Conservation (phyloP, 2,888 invertebrate species). For the Mythimna albipuncta region DNA sequence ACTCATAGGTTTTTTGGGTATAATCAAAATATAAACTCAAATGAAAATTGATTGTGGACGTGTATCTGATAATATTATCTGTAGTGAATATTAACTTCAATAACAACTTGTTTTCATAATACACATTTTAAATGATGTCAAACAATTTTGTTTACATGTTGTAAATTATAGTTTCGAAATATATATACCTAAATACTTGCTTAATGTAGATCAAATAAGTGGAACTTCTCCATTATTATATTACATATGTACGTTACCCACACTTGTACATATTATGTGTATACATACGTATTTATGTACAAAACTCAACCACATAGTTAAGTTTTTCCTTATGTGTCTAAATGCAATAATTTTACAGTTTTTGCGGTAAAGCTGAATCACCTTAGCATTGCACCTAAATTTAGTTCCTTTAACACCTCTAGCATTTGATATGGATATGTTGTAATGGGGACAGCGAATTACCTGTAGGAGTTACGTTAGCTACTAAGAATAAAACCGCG, state of each 20-base stretch:
- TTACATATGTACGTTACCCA: conserved; percentile 12
- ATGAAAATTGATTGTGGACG: conserved; percentile 17
- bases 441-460: conserved; percentile 53
- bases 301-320: background rate
- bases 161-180: conserved; percentile 33
- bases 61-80: conserved; percentile 19
- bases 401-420: conserved; percentile 13
- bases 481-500: conserved; percentile 74
- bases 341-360: conserved; percentile 16
- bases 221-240: conserved; percentile 26
- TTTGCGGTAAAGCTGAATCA: conserved; percentile 43
- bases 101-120: conserved; percentile 52
- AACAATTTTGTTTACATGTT: conserved; percentile 39
- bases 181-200: conserved; percentile 39
- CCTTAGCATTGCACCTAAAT: conserved; percentile 31
- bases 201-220: conserved; percentile 39
- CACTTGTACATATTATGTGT: background rate
- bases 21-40: conserved; percentile 1
- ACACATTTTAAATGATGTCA: conserved; percentile 39
- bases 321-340: conserved; percentile 22
- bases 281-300: background rate
- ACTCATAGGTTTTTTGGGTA: conserved; percentile 22
- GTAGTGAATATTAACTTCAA: conserved; percentile 27
- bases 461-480: conserved; percentile 64
- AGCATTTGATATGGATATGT: conserved; percentile 35